Conservation (phyloP, 2,113 vertebrate species). For the Podarcis muralis region DNA sequence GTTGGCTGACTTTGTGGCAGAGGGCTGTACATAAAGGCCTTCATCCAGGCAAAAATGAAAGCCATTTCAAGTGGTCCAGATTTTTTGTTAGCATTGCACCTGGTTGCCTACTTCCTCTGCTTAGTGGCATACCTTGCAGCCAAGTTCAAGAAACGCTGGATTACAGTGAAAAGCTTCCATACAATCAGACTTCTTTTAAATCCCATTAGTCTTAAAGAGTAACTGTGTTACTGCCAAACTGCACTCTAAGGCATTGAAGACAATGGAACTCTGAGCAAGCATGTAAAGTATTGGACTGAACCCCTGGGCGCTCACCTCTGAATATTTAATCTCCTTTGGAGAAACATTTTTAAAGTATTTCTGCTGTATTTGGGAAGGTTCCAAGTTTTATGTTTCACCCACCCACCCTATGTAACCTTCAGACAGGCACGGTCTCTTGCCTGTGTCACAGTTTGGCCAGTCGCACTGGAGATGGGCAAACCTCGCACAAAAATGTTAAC, state of each 20-base stretch:
- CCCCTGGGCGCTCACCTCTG: not conserved
- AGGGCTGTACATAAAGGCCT: not conserved
- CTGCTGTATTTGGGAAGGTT: not conserved
- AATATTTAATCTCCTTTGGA: not conserved
- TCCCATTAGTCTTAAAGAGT: not conserved
- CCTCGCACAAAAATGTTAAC: not conserved
- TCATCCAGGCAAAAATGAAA: not conserved
- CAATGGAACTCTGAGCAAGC: not conserved
- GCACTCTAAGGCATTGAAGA: not conserved
- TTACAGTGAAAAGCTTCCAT: not conserved
- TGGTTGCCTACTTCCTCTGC: not conserved
- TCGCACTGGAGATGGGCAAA: not conserved
- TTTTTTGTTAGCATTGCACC: not conserved
- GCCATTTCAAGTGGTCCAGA: not conserved
- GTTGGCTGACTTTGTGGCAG: not conserved
- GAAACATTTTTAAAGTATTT: not conserved
- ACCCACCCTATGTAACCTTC: not conserved
- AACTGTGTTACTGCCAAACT: not conserved
- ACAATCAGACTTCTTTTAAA: not conserved
- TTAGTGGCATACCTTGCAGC: not conserved
- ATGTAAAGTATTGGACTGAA: not conserved
- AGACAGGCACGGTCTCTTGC: not conserved
- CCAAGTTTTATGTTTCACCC: not conserved
- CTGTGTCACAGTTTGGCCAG: not conserved
- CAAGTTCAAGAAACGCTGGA: not conserved